Evolutionary conservation across 2,797 vertebrate species (phyloP).

Genomic region (Pteropus rufus): DNA sequence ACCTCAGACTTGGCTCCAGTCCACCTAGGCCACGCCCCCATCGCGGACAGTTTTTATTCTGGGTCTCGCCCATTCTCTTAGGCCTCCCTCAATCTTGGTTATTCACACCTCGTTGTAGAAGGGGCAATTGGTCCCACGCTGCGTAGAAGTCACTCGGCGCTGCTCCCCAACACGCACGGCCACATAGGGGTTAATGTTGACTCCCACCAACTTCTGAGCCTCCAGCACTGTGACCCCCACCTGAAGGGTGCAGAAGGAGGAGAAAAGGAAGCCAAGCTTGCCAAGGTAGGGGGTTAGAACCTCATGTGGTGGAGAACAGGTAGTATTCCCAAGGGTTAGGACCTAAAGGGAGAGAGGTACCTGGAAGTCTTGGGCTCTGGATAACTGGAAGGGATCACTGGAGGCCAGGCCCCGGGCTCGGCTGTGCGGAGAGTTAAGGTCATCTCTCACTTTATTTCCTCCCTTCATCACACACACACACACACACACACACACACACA

Average conservation of each 20-base stretch:
- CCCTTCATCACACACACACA: too few relatives aligned
- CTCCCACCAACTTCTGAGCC: slow-evolving; percentile 93
- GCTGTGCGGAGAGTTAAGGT: slow-evolving; percentile 76
- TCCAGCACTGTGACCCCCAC: slow-evolving; percentile 92
- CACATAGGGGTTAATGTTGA: slow-evolving; percentile 95
- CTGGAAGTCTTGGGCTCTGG: slow-evolving; percentile 90
- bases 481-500: too few relatives aligned
- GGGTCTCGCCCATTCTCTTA: neutral
- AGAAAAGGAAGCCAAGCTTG: neutral
- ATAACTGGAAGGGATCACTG: slow-evolving; percentile 79
- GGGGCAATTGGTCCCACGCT: slow-evolving; percentile 95
- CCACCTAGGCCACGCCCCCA: neutral
- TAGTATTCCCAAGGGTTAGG: neutral
- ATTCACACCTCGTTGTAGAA: slow-evolving; percentile 91
- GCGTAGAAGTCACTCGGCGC: slow-evolving; percentile 88
- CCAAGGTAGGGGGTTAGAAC: neutral
- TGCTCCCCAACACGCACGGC: slow-evolving; percentile 89
- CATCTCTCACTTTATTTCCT: neutral
- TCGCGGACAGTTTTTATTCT: fast-evolving
- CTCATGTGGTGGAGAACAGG: neutral
- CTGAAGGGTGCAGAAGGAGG: slow-evolving; percentile 74
- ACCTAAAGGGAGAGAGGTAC: slow-evolving; percentile 75
- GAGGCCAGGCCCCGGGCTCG: slow-evolving; percentile 83
- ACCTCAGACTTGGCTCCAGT: fast-evolving
- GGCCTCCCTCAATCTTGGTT: neutral